phyloP scores from a whole-genome alignment of 2,113 vertebrate genomes.

The Dicaeum eximium region DNA sequence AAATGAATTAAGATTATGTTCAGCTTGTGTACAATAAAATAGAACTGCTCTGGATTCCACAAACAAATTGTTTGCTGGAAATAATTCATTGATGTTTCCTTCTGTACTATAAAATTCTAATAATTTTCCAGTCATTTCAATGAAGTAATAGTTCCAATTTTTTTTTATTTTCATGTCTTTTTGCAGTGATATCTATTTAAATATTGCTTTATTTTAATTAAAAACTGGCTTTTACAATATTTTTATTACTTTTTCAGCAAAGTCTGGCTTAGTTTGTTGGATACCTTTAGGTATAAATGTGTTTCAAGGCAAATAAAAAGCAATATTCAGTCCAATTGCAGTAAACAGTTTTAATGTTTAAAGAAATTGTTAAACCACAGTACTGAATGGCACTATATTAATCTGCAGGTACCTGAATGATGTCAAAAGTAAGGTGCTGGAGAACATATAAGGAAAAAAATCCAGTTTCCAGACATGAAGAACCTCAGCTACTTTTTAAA shows the following conservation, averaged over 20 bases:
- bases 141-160: not conserved
- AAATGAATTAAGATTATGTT: not conserved
- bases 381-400: not conserved
- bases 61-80: not conserved
- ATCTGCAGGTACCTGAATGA: not conserved
- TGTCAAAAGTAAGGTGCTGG: not conserved
- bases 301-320: not conserved
- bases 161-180: not conserved
- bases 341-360: not conserved
- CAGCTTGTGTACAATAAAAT: not conserved
- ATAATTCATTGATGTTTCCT: not conserved
- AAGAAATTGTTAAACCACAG: not conserved
- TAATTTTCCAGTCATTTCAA: not conserved
- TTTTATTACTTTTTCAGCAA: not conserved
- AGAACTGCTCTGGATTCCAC: not conserved
- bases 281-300: not conserved
- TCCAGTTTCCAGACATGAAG: not conserved
- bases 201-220: constrained; percentile 2
- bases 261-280: not conserved
- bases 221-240: not conserved
- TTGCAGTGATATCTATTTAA: not conserved
- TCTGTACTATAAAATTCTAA: not conserved
- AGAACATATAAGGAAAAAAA: not conserved
- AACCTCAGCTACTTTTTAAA: not conserved
- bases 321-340: not conserved